Base-by-base conservation (phyloP, 1,140 invertebrate species). In the Drosophila leontia region DNA sequence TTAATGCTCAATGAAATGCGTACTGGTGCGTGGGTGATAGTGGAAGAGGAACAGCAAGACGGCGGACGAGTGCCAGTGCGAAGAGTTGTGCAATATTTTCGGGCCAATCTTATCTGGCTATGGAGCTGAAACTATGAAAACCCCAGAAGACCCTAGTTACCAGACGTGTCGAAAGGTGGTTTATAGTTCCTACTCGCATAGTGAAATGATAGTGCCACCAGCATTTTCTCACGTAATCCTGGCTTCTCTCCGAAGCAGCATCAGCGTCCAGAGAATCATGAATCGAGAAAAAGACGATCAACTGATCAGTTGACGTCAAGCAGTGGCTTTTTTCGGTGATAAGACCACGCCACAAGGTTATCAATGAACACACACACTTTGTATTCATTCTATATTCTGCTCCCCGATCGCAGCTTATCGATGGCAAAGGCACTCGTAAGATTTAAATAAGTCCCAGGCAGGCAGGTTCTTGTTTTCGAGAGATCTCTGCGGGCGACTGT, bases 351-450 rank as follows among this genome's bases (percentile, higher is more conserved):
- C 45, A 39, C 35, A 74, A 74, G 70, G 70, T 74, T 74, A 74
- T 74, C 70, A 60, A 15, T 50, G 55, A 29, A 48, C 32, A 29
- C 17, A 26, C 45, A 23, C 19, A 32, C 6, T 50, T 11, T 37
- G 41, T 51, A 51, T 59, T 72, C 53, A 72, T 69, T 72, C 53
- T 50, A 71, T 72, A 29, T 72, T 72, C 35, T 48, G 53, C 70
- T 11, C 51, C 39, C 44, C 23, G 65, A 69, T 71, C 67, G 44
- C 3, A 29, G 68, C 70, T 74, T 72, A 74, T 74, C 70, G 70
- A 74, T 72, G 69, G 68, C 29, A 17, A 72, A 70, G 58, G 34
- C 69, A 71, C 67, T 71, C 53, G 68, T 59, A 72, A 51, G 68
- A 74, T 72, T 51, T 72, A 26, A 74, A 74, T 59, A 32, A 23